A percentile compares a stretch with the other conserved stretches of the same genome.
Evolutionary conservation across 2,797 vertebrate species (phyloP).

Genomic region (Lemur catta): DNA sequence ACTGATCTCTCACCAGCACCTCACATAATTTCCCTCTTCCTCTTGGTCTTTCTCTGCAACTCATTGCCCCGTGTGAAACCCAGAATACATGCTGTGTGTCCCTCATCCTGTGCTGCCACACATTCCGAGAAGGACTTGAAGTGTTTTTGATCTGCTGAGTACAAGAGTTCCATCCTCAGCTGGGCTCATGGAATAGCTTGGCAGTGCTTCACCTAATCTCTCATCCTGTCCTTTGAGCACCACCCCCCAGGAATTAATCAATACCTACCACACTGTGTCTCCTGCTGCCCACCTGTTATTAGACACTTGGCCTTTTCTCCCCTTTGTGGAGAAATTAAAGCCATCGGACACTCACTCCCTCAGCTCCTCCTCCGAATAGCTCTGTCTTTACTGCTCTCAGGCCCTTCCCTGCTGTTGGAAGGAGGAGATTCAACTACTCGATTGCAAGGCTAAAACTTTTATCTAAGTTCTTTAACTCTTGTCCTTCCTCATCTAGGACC

Average conservation of each 20-base stretch:
- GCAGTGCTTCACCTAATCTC: background rate
- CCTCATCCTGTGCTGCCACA: background rate
- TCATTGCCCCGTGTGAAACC: background rate
- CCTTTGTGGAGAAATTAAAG: background rate
- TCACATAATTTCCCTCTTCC: background rate
- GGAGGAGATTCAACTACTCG: background rate
- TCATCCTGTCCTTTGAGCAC: background rate
- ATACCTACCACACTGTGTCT: background rate
- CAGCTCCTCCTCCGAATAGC: background rate
- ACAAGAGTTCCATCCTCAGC: background rate
- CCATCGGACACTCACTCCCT: background rate
- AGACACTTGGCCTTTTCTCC: background rate
- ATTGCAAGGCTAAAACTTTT: background rate
- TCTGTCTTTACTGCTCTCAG: background rate
- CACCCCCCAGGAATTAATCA: background rate
- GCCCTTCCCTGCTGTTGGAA: background rate
- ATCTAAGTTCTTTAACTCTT: background rate
- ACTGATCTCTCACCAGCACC: background rate
- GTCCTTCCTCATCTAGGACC: background rate
- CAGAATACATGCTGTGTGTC: background rate
- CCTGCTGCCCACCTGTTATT: background rate
- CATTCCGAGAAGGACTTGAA: background rate
- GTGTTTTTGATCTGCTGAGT: background rate
- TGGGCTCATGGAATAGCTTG: background rate
- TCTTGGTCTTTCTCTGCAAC: background rate